Base-by-base conservation (phyloP, 92 coral and sea anemone genomes). In the Bergia sp. region DNA sequence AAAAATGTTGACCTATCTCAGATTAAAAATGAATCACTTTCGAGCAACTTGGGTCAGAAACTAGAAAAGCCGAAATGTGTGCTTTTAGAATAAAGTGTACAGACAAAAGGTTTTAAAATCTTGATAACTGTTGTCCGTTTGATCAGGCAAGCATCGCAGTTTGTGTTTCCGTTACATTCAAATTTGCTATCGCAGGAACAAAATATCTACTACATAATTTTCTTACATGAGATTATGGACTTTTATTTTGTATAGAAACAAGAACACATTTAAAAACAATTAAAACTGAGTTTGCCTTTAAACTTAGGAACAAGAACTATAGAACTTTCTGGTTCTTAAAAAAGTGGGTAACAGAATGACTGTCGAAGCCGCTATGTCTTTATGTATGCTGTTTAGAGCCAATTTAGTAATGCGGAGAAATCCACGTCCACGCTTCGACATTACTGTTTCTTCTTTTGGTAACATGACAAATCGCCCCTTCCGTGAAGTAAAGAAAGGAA, bases 151-250 rank as follows among this genome's bases (percentile, higher is more conserved):
- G 37, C 73, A 3, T 67, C 73, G 37, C 73, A 67, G 73, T 67
- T 65, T 67, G 73, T 7, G 3, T n/a, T 0, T 67, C 13, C 37
- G 73, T 67, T 67, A 1, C 73, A 21, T 67, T 0, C 7, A 21
- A 21, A n/a, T 16, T 21, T 15, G 73, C 37, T 67, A 15, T 67
- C 73, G 73, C 73, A 67, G 10, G 72, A 65, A 16, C 72, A 65
- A 67, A 67, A 67, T 67, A 67, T n/a, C 73, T 15, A 67, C n/a
- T n/a, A n/a, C n/a, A n/a, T n/a, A 67, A 67, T 65, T n/a, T n/a
- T n/a, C n/a, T 65, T 65, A 65, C 0, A 67, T 67, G 37, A 67
- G 73, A 67, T 67, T 65, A 16, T 67, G 37, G 37, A 67, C 73
- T 67, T n/a, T 67, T 67, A 67, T 67, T 21, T 16, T 67, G 21